Conservation (phyloP, 2,113 vertebrate species). For the Dicrurus megarhynchus region DNA sequence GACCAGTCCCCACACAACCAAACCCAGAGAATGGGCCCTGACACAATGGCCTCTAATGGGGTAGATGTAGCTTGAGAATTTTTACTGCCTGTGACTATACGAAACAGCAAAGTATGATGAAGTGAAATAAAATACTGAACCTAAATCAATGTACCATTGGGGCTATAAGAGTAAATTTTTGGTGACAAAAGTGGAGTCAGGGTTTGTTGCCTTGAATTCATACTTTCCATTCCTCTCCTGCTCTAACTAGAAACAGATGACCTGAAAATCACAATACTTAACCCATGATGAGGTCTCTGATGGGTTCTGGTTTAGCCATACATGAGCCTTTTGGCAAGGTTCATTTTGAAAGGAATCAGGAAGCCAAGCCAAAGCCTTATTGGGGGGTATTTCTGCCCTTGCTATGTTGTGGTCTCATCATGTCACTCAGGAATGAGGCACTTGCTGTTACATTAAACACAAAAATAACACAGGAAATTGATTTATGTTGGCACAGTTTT, state of each 20-base stretch:
- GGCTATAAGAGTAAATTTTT: not conserved
- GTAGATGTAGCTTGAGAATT: not conserved
- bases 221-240: not conserved
- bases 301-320: slow-evolving; percentile 55
- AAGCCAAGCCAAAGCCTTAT: slow-evolving; percentile 28
- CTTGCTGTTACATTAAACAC: slow-evolving; percentile 62
- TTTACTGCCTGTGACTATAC: not conserved
- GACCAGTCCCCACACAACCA: not conserved
- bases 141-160: not conserved
- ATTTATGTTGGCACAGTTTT: slow-evolving; percentile 69
- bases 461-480: slow-evolving; percentile 63
- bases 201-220: not conserved
- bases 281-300: not conserved
- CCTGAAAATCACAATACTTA: not conserved
- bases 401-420: slow-evolving; percentile 56
- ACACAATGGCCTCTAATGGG: not conserved
- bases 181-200: not conserved
- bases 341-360: slow-evolving; percentile 44
- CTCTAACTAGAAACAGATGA: not conserved
- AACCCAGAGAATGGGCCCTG: not conserved
- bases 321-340: slow-evolving; percentile 9
- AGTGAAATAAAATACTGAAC: not conserved
- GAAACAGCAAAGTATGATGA: not conserved
- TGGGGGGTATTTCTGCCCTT: slow-evolving; percentile 45
- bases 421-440: slow-evolving; percentile 62